Base-by-base conservation (phyloP, 2,888 invertebrate species). In the Melangyna quadrimaculata region DNA sequence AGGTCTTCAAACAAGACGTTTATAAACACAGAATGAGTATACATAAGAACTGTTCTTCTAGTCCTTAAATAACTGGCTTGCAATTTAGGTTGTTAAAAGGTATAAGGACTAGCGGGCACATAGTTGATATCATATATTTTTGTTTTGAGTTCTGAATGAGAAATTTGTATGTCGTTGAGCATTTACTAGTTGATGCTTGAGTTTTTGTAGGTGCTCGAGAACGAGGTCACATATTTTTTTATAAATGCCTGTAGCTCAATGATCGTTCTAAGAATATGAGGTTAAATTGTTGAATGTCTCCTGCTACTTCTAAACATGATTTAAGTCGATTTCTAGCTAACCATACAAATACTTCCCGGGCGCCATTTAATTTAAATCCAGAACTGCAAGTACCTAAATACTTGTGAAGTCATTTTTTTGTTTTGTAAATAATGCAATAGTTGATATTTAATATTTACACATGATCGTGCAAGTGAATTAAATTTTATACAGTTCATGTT, bases 361-460 rank as follows among this genome's bases (percentile, higher is more conserved):
- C 55, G 55, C 55, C 55, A 55, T 55, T 55, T 55, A 55, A 32
- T 17, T 1, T 19, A 5, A 32, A 10, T 1, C 55, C 55, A 17
- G 3, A 29, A 17, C 17, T 51, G 51, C 17, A 17, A 5, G 9
- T 17, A n/a, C n/a, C n/a, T n/a, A 3, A 0, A 4, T n/a, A 29
- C 53, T 55, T 55, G 63, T 71, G 67, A n/a, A n/a, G n/a, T n/a
- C n/a, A n/a, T n/a, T 43, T 79, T 67, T 84, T 79, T 77, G 70
- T 65, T 43, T 8, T 72, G 80, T 80, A 84, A 80, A 84, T 75
- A 79, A 84, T 72, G 72, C 65, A 53, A 75, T 32, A 80, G 72
- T 75, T 77, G 80, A 80, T 80, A 86, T 81, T 77, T 70, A 86
- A 78, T 86, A 86, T 86, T 86, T 81, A 73, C 81, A 55, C 69